Evolutionary conservation across 2,888 invertebrate species (phyloP), one percentile per base, ranked within the genome.

Genomic region (Nomada flava): DNA sequence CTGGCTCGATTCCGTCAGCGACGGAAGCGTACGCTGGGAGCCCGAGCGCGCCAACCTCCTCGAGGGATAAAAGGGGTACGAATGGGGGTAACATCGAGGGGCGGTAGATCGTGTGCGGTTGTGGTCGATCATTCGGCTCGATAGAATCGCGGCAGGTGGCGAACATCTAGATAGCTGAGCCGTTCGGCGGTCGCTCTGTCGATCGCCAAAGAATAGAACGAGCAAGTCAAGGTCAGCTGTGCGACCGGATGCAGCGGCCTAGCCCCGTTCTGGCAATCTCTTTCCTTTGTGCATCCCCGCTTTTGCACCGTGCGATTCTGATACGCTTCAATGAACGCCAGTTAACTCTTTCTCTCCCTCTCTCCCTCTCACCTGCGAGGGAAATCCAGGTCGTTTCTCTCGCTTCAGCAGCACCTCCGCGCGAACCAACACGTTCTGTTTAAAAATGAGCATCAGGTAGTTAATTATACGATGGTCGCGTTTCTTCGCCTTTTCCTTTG

Each of bases 191-290:
- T 78, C 71, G 52, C 36, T 71, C 29, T 20, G 81, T 69, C 75
- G 72, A 84, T 82, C 81, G 70, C 2, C 36, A 52, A 84, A 84
- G 82, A 86, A 86, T 84, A 82, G 79, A 75, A 20, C 73, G 71
- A 65, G 69, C 71, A 69, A 84, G 70, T 65, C 84, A 86, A 86
- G 86, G 86, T 86, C 84, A 82, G 80, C 68, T 73, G 68, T 36
- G 68, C 72, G 86, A 74, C 84, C 82, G 84, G 86, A 86, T 86
- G 84, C 84, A 84, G 76, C 77, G 71, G 82, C 82, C 84, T 82
- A 84, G 72, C 65, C 75, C 76, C 67, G 77, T 73, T 82, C 79
- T 53, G 73, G 57, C 73, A 59, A 64, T 81, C 74, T 82, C 64
- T 71, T 74, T 73, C 77, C 71, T 82, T 81, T 83, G 74, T 82